A percentile compares a stretch with the other conserved stretches of the same genome.
Evolutionary conservation across 1,140 invertebrate species (phyloP).

Genomic region (Bilobella aurantiaca): DNA sequence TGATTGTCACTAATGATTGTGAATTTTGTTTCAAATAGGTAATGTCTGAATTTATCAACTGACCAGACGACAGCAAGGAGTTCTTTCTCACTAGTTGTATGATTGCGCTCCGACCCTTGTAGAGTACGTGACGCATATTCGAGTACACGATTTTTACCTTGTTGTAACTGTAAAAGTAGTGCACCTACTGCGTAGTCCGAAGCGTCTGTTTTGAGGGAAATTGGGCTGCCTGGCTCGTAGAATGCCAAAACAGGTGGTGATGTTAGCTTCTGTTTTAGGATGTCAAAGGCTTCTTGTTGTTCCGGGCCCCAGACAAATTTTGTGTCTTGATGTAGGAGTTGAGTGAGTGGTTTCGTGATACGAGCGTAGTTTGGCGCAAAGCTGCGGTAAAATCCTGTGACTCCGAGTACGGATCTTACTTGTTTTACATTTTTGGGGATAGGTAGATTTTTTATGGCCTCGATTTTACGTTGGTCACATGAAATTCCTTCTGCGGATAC

Average conservation of each 20-base stretch:
- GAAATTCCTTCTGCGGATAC: constrained; percentile 37
- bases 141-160: constrained; percentile 35
- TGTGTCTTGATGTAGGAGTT: constrained; percentile 37
- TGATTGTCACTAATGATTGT: not conserved
- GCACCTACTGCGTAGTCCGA: constrained; percentile 38
- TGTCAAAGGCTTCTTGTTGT: constrained; percentile 36
- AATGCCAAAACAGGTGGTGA: constrained; percentile 34
- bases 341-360: constrained; percentile 38
- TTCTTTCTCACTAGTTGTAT: constrained; percentile 37
- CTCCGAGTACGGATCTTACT: constrained; percentile 39
- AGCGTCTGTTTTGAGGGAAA: constrained; percentile 38
- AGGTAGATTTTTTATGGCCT: constrained; percentile 36
- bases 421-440: constrained; percentile 37
- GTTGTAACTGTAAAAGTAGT: constrained; percentile 35
- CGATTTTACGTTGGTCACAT: constrained; percentile 38
- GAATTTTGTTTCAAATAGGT: not conserved
- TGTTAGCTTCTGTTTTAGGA: constrained; percentile 35
- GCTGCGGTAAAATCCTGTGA: constrained; percentile 39
- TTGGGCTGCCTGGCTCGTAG: constrained; percentile 35
- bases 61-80: constrained; percentile 24
- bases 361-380: constrained; percentile 40
- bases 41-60: not conserved
- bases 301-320: constrained; percentile 37
- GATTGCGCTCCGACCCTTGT: constrained; percentile 33
- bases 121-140: constrained; percentile 37